phyloP scores from a whole-genome alignment of 2,888 invertebrate species.

The Drosophila kanekoi region DNA sequence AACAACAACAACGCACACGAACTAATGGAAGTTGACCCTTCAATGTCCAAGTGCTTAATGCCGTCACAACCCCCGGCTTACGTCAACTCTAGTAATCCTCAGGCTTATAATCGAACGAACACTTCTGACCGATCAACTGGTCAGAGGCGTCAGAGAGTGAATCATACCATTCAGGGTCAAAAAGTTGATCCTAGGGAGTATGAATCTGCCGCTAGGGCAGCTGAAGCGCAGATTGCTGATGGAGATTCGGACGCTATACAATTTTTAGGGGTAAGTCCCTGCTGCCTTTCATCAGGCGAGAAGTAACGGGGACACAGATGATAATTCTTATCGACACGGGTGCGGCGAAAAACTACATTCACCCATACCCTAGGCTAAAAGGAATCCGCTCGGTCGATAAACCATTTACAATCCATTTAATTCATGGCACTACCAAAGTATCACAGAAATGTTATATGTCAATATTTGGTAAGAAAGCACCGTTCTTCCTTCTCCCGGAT shows the following conservation, averaged over 20 bases:
- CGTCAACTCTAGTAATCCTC: too few relatives aligned
- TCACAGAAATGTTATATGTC: neutral
- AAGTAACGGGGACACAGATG: neutral
- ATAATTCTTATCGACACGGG: neutral
- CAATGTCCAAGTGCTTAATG: too few relatives aligned
- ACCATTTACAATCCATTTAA: neutral
- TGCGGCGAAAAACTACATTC: neutral
- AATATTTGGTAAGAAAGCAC: neutral
- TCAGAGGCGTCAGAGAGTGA: neutral
- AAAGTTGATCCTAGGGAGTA: neutral
- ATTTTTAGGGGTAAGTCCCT: neutral
- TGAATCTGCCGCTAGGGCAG: neutral
- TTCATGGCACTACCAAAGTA: neutral
- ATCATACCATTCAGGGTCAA: neutral
- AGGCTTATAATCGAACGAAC: neutral
- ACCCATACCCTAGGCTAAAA: neutral
- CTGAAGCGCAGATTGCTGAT: neutral
- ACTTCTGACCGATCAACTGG: neutral
- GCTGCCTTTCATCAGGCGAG: too few relatives aligned
- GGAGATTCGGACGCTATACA: neutral
- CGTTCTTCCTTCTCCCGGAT: too few relatives aligned
- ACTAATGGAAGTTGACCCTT: too few relatives aligned
- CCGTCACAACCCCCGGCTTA: too few relatives aligned
- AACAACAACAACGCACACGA: too few relatives aligned
- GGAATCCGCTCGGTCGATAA: neutral